Base-by-base conservation (phyloP, 2,113 vertebrate species). In the Nesospiza acunhae region DNA sequence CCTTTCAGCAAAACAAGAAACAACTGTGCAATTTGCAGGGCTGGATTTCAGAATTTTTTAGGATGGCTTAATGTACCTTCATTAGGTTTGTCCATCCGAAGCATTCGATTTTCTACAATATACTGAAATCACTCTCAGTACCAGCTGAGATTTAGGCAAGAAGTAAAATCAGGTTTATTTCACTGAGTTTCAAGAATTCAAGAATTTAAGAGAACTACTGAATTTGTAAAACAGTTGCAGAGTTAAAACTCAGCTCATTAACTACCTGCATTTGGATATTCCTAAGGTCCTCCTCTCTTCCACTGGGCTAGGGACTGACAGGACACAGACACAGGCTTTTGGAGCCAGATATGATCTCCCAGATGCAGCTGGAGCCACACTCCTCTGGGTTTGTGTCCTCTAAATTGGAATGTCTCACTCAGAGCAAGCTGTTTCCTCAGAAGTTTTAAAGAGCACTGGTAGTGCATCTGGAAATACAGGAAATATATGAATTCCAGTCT, bases 391-490 rank as follows among this genome's bases (percentile, higher is more conserved):
- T 41, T 70, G 37, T 42, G 39, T 77, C 46, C 56, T 76, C 30
- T 84, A 50, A 70, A 81, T 10, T 0, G 0, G 35, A 87, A 75
- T 39, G 11, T 67, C 41, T 39, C 49, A 63, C 6, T 19, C 3
- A 9, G 39, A 63, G 12, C 30, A 85, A 89, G 24, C 19, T 0
- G 0, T 55, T 91, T 72, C 24, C 44, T 85, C 28, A 11, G 2
- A 82, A 92, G 15, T 56, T 55, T 14, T 76, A 31, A 92, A 68
- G 33, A 55, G 17, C 13, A 59, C 1, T n/a, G 4, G 19, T 67
- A 66, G 64, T 18, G 26, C 5, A 52, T 4, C 22, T 2, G 0
- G 7, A 77, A n/a, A n/a, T n/a, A n/a, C n/a, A n/a, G n/a, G n/a
- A 72, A 89, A 85, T 56, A 41, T 21, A 39, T 72, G 31, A 84